Conservation (phyloP, 64 coral and sea anemone genomes). For the Montipora capricornis region DNA sequence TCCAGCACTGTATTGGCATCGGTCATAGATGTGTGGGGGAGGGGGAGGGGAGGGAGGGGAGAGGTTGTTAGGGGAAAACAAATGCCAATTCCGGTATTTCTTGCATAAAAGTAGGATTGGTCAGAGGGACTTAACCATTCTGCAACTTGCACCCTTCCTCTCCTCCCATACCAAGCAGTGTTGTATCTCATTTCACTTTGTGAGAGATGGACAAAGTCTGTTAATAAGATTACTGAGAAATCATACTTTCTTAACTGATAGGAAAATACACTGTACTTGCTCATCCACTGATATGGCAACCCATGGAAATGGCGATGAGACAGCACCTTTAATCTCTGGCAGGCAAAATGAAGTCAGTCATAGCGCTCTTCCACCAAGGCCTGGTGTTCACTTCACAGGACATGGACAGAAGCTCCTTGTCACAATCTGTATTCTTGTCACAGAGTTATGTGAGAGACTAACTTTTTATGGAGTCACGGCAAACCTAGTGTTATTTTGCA, state of each 20-base stretch:
- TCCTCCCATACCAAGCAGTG: too few species aligned
- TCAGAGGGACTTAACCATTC: too few species aligned
- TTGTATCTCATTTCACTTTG: too few species aligned
- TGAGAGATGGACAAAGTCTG: too few species aligned
- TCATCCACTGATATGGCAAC: background rate
- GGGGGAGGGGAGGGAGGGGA: too few species aligned
- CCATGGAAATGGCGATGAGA: background rate
- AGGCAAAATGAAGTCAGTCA: background rate
- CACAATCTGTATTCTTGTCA: conserved; percentile 80
- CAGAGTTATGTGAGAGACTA: conserved; percentile 85
- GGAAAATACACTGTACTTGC: background rate
- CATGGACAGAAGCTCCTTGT: conserved; percentile 50
- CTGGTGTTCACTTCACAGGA: conserved; percentile 1
- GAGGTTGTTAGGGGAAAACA: too few species aligned
- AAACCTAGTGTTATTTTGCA: conserved; percentile 80
- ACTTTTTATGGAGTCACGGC: conserved; percentile 88
- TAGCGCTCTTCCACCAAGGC: background rate
- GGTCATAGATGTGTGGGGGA: too few species aligned
- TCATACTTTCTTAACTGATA: background rate
- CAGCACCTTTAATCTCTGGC: background rate
- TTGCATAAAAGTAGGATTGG: too few species aligned
- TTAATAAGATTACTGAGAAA: background rate
- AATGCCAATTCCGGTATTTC: too few species aligned
- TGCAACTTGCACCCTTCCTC: too few species aligned
- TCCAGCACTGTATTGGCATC: too few species aligned